These are phyloP conservation scores for Lates calcarifer DNA, from an alignment of 2,113 vertebrate species.

Conservation along the genomic window DNA sequence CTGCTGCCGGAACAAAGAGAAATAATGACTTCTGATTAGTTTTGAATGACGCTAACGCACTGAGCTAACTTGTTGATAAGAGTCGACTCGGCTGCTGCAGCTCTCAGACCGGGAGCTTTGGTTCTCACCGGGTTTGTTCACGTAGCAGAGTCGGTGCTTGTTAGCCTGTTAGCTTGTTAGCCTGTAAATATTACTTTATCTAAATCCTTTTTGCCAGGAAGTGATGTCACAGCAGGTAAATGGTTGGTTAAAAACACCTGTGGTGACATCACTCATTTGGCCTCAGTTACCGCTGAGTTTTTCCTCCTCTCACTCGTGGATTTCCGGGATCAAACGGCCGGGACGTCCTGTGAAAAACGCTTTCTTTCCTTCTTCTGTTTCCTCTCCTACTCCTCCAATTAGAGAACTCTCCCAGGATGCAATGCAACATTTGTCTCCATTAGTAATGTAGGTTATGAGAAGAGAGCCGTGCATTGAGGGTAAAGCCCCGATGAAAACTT, in stretches of 20 bases:
- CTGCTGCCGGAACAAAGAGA: too few relatives aligned
- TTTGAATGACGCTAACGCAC: too few relatives aligned
- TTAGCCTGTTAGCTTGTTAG: too few relatives aligned
- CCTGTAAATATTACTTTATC: too few relatives aligned
- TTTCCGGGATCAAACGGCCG: neutral
- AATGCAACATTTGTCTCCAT: constrained; percentile 85
- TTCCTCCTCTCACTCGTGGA: neutral
- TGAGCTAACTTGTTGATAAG: too few relatives aligned
- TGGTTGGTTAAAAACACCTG: neutral
- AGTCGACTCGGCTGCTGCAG: too few relatives aligned
- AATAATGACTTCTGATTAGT: too few relatives aligned
- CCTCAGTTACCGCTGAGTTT: neutral
- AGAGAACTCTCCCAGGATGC: constrained; percentile 82
- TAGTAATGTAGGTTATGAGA: constrained; percentile 83
- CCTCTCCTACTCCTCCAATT: constrained; percentile 75
- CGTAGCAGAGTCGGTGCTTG: neutral
- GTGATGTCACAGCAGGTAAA: too few relatives aligned
- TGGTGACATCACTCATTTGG: neutral
- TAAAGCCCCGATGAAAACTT: constrained; percentile 72
- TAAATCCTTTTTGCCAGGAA: too few relatives aligned
- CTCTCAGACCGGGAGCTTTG: too few relatives aligned
- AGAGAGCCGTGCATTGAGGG: constrained; percentile 70
- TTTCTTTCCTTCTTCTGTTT: constrained; percentile 37
- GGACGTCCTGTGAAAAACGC: neutral
- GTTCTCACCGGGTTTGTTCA: too few relatives aligned